Base-by-base conservation (phyloP, 2,113 vertebrate species). In the Trematomus loennbergii region DNA sequence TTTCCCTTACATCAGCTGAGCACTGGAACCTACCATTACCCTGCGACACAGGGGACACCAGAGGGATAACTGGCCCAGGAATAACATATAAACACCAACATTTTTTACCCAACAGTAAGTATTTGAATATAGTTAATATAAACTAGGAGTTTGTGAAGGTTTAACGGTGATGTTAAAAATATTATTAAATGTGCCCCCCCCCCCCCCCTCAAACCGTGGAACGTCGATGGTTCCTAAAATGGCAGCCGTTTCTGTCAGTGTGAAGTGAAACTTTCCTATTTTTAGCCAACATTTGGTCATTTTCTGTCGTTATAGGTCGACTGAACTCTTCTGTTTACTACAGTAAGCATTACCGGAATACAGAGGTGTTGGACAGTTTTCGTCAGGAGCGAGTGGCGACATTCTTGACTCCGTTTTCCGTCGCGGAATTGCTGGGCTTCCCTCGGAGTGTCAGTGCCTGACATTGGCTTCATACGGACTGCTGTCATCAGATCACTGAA, bases 261-360 rank as follows among this genome's bases (percentile, higher is more conserved):
- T 84, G 82, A 85, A 95, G 91, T 93, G 90, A 95, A 95, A 95
- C 93, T 95, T 95, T 95, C 74, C 82, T 75, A 53, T 81, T 86
- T 88, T 88, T 71, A 75, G 52, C 66, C 25, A 48, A 58, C 57
- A 85, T 85, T 85, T 20, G 17, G 11, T 20, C 12, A 0, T 75
- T 69, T 57, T 74, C 20, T 3, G n/a, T 9, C 7, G 13, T 3
- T 4, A 68, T 68, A n/a, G 3, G 18, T 60, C 4, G 10, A 9
- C 20, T 46, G 0, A 7, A 16, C 52, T 25, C 15, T 17, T 55
- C 5, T 58, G 20, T 66, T 74, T 22, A 2, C 13, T 10, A 7
- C 49, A 57, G 2, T 36, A 52, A 79, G 6, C 11, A 4, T 25
- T 8, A 2, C 0, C 3, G 33, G 65, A 55, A 49, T 1, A 53